Base-by-base conservation (phyloP, 2,888 invertebrate species). In the Orthonychiurus folsomi region DNA sequence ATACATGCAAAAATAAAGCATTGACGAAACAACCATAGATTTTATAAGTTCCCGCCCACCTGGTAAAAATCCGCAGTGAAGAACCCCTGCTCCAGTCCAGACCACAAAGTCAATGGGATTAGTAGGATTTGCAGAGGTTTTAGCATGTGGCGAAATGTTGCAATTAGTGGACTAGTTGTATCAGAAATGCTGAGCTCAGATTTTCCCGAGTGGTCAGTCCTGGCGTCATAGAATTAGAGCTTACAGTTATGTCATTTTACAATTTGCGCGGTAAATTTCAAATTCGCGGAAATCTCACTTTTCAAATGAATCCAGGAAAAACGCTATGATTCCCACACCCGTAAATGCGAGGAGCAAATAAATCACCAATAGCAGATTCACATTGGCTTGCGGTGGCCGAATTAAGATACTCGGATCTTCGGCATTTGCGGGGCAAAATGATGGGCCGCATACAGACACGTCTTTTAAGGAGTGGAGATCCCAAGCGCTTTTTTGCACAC, bases 91-190 rank as follows among this genome's bases (percentile, higher is more conserved):
- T 96, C 95, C 85, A 97, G 88, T 63, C 96, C 96, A 74, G 94
- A 93, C 86, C 93, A 97, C 59, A 97, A 80, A 0, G 96, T 97
- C 67, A 97, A 86, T 1, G 95, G 95, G 67, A 96, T 92, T 47
- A 97, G 83, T 3, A 96, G 81, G 74, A 94, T 87, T 75, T 95
- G 94, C 76, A 92, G 89, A 0, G 89, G 89, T 76, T 93, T 89
- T 78, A 88, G 88, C 75, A 93, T 81, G 76, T 96, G 95, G 76
- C 87, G 87, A 65, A 89, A 87, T 1, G 96, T 95, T 20, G 93
- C 92, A 9, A 90, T 86, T 5, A 93, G 79, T 60, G 92, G 80
- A 76, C 89, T 88, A 72, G 89, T 85, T 12, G 89, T 89, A 2
- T 85, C 84, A 56, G 89, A 75, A 74, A 89, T 88, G 65, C 82